Evolutionary conservation across 2,113 vertebrate genomes (phyloP).

Genomic region (rabbit (Oryctolagus cuniculus)): DNA sequence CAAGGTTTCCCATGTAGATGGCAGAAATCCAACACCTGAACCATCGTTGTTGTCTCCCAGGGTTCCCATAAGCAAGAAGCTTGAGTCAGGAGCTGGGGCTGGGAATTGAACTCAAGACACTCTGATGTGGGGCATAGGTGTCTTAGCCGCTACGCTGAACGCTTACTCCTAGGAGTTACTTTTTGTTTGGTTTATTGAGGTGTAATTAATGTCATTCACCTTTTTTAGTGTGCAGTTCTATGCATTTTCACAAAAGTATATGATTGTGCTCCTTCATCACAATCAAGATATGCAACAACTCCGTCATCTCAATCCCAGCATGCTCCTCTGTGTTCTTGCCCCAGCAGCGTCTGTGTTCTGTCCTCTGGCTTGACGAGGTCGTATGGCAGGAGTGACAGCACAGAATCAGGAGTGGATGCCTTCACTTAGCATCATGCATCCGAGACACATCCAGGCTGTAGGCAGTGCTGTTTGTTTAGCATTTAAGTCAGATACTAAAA

Average conservation of each 20-base stretch:
- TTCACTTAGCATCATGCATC: background rate
- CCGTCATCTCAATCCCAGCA: background rate
- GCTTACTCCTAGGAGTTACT: no score
- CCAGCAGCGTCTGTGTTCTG: background rate
- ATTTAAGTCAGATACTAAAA: conserved; percentile 30
- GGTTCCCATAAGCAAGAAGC: no score
- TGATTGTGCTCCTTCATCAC: background rate
- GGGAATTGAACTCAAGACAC: no score
- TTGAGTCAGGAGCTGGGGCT: no score
- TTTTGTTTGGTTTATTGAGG: background rate
- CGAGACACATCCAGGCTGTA: background rate
- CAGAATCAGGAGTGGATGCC: background rate
- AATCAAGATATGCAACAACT: background rate
- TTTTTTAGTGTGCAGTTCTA: background rate
- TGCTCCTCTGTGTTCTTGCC: rapidly evolving
- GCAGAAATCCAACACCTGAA: no score
- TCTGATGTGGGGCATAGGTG: no score
- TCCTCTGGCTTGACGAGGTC: background rate
- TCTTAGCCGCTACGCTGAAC: no score
- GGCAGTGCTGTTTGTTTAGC: background rate
- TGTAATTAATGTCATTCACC: background rate
- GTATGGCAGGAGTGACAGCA: background rate
- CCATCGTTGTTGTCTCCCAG: no score
- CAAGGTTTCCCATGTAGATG: no score
- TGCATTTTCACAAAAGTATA: background rate